Evolutionary conservation across 2,797 vertebrate species (phyloP), one percentile per base, ranked within the genome.

Genomic region (Helostoma temminkii): DNA sequence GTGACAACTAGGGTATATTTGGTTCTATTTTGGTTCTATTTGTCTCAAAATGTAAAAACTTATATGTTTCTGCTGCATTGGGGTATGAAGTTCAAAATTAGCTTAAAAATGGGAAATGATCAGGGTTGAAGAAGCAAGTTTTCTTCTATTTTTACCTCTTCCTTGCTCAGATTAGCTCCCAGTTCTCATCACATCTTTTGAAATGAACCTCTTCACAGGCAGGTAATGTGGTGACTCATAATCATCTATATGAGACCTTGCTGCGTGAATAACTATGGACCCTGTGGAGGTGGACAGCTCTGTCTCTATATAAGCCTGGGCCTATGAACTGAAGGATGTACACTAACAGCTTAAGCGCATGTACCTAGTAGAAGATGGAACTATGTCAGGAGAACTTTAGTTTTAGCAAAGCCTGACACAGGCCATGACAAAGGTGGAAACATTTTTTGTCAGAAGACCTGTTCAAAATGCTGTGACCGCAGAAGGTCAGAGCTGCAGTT

Each of bases 201-300:
- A 32, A 70, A 28, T 11, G 26, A 64, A 25, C 26, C n/a, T 69
- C 41, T 49, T 71, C 48, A 18, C 53, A 55, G 46, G 39, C 73
- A 73, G 67, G 68, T 78, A 57, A 76, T 78, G 57, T 57, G 14
- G 54, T 78, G 80, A 73, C 75, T 82, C 75, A 75, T 72, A 63
- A 76, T 41, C 74, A 71, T 64, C 68, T 48, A 56, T 52, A 77
- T 81, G 80, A 84, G 69, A 76, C 60, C 43, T 72, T 67, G 58
- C 26, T 49, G 58, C 76, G 56, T 53, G 80, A 74, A 75, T 63
- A 69, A 78, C 79, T 74, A 61, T 70, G 36, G 28, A 43, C 30
- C 67, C 47, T 59, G 69, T 67, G 85, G 56, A 78, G 83, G 81
- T 76, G 72, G 83, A 86, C 63, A 55, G 77, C 61, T 55, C 39